Conservation (phyloP, 2,888 invertebrate genomes). For the Dilophus febrilis region DNA sequence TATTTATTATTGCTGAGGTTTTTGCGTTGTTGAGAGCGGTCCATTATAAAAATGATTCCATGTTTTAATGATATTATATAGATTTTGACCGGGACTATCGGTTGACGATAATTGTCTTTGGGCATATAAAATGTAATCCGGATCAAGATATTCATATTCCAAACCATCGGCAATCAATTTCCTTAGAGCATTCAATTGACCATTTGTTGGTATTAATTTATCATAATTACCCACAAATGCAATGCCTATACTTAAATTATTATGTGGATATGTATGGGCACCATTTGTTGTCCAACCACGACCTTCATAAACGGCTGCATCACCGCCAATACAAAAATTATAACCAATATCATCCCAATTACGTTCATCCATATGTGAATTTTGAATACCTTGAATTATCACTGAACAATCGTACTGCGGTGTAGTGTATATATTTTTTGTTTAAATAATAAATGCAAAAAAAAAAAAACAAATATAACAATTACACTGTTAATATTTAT, state of each 20-base stretch:
- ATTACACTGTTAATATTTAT: too few relatives aligned
- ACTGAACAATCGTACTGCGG: too few relatives aligned
- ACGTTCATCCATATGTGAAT: constrained; percentile 46
- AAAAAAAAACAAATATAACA: too few relatives aligned
- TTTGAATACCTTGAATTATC: constrained; percentile 44
- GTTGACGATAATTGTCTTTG: constrained; percentile 49
- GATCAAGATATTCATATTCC: constrained; percentile 37
- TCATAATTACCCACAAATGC: constrained; percentile 56
- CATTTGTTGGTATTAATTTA: constrained; percentile 31
- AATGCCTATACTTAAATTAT: constrained; percentile 47
- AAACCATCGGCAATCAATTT: constrained; percentile 46
- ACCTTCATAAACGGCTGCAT: constrained; percentile 53
- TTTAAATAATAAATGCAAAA: too few relatives aligned
- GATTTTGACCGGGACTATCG: constrained; percentile 44
- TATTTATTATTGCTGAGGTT: too few relatives aligned
- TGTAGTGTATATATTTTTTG: too few relatives aligned
- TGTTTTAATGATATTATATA: constrained; percentile 43
- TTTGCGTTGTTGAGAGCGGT: too few relatives aligned
- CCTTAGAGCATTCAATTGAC: constrained; percentile 40
- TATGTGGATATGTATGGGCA: constrained; percentile 50
- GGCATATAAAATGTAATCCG: constrained; percentile 48
- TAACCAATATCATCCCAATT: constrained; percentile 53
- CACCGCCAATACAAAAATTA: constrained; percentile 63
- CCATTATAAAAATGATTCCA: constrained; percentile 28
- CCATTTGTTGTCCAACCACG: constrained; percentile 57